Evolutionary conservation across 2,113 vertebrate genomes (phyloP).

Genomic region (Pardalotus punctatus): DNA sequence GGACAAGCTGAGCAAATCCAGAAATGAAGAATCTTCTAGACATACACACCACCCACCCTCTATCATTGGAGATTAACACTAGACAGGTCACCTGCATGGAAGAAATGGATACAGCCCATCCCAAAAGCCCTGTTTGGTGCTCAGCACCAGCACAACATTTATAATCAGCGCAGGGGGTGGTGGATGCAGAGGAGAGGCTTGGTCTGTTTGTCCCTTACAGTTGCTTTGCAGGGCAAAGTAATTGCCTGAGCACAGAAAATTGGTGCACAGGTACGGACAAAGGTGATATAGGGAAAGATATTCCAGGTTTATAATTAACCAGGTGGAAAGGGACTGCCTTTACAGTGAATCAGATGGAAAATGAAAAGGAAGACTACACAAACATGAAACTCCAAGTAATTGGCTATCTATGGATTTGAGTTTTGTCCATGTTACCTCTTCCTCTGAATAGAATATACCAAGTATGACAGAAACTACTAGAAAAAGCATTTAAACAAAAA

Average conservation of each 20-base stretch:
- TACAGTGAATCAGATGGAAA: background rate
- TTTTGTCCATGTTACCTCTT: background rate
- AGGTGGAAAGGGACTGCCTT: background rate
- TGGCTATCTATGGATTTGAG: background rate
- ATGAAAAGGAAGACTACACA: background rate
- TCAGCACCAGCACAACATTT: background rate
- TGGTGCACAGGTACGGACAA: background rate
- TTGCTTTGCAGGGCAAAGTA: background rate
- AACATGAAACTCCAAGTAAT: background rate
- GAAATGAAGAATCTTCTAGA: background rate
- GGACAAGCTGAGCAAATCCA: background rate
- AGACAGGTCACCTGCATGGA: background rate
- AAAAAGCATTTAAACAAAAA: background rate
- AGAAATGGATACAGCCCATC: background rate
- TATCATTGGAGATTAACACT: fast-evolving
- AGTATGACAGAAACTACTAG: background rate
- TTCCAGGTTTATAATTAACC: background rate
- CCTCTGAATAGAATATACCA: background rate
- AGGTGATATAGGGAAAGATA: background rate
- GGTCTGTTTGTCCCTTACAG: background rate
- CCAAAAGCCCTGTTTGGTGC: background rate
- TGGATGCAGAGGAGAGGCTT: background rate
- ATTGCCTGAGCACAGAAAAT: background rate
- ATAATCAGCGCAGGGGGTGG: fast-evolving
- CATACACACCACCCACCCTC: fast-evolving